Base-by-base conservation (phyloP, 2,113 vertebrate species). In the Dromiciops gliroides region DNA sequence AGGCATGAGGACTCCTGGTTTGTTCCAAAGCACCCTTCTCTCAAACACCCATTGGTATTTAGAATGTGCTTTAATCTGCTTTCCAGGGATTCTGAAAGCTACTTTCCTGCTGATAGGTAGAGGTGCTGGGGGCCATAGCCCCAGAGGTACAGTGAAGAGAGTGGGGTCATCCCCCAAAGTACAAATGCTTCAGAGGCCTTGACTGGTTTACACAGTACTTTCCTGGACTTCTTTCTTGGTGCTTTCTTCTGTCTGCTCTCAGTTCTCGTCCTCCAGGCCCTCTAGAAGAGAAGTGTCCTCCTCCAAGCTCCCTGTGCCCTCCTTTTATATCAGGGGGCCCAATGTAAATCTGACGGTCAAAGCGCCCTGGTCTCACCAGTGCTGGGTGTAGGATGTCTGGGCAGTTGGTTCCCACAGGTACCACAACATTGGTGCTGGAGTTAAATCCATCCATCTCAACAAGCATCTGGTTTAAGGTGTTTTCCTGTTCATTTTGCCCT, bases 331-430 rank as follows among this genome's bases (percentile, higher is more conserved):
- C n/a, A n/a, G n/a, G n/a, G n/a, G n/a, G n/a, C n/a, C 98, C 99
- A 16, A 99, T 95, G 91, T 98, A 98, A 91, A 99, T 98, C 93
- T 99, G 99, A 49, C 98, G 95, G 97, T 99, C 99, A 94, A 99
- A 99, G 75, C 98, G 98, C 3, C 99, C 99, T 0, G 99, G 99
- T 92, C 98, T 97, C 98, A 98, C 98, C 93, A 99, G 94, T 25
- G 99, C 99, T 2, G 98, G 99, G 92, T 99, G 98, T 67, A 99
- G 98, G 91, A 99, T 93, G 51, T 99, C 99, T 0, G 98, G 98
- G 75, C 98, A 97, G 96, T 99, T 99, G 90, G 99, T 99, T 31
- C 98, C 98, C 0, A 99, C 99, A 75, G 99, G 97, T 67, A 99
- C 98, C 0, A 99, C 97, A 9, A 99, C 98, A 4, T 98, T 98